Conservation (phyloP, 1,140 invertebrate genomes). For the Psix sp. region DNA sequence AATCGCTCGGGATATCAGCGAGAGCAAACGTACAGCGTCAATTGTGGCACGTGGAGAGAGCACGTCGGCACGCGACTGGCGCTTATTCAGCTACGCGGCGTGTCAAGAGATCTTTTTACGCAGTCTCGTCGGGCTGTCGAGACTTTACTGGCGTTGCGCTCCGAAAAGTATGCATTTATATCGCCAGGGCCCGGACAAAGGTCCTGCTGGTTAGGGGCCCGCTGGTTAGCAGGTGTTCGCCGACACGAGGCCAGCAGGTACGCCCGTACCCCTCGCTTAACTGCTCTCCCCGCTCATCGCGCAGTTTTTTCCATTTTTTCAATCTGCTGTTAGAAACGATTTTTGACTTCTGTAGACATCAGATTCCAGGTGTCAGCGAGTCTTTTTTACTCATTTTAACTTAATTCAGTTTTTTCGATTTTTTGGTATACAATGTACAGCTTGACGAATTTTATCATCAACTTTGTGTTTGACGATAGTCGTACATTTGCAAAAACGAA, state of each 20-base stretch:
- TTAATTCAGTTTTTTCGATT: too few species aligned
- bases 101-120: constrained; percentile 38
- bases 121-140: constrained; percentile 44
- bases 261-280: constrained; percentile 19
- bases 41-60: constrained; percentile 47
- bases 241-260: constrained; percentile 66
- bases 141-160: constrained; percentile 59
- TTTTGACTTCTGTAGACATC: too few species aligned
- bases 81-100: constrained; percentile 42
- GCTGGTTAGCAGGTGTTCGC: constrained; percentile 66
- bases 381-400: too few species aligned
- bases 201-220: constrained; percentile 53
- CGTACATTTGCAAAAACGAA: too few species aligned
- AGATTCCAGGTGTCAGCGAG: too few species aligned
- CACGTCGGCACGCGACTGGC: constrained; percentile 54
- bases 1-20: background rate
- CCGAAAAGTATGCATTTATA: constrained; percentile 65
- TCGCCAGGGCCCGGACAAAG: constrained; percentile 62
- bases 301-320: too few species aligned
- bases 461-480: too few species aligned
- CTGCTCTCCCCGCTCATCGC: background rate
- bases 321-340: too few species aligned
- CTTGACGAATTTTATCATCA: too few species aligned
- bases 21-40: constrained; percentile 9
- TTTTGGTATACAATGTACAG: too few species aligned